Evolutionary conservation across 2,797 vertebrate species (phyloP), one percentile per base, ranked within the genome.

Genomic region (Chelon auratus): DNA sequence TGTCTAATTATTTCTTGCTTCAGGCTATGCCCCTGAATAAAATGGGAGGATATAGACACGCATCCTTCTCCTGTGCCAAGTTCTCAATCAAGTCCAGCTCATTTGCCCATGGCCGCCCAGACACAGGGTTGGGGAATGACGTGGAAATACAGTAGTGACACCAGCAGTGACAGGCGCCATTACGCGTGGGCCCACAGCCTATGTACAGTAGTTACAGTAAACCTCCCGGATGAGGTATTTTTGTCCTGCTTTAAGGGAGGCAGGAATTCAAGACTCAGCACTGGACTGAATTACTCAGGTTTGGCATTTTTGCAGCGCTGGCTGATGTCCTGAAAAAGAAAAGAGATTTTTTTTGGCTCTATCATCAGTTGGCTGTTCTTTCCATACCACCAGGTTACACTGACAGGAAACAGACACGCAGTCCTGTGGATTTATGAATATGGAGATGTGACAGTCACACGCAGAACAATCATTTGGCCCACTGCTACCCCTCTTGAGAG

Each of bases 381-480:
- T 71, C 66, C 71, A 53, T 72, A 77, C 63, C 72, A 69, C 75
- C 74, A 77, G 82, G 83, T 82, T 81, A 75, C 79, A 82, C 30
- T 79, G 68, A 84, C 74, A 74, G 67, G 48, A 62, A 63, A 78
- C 75, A 69, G 50, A 83, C 55, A 12, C 11, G 68, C 14, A 67
- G 42, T 68, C 62, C 54, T 63, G 70, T 68, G 72, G 78, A 77
- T 76, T 71, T 74, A 80, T 78, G 64, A 77, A 80, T 83, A 79
- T 78, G 73, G 62, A 85, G 66, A 86, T 65, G 64, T 81, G 82
- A 84, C 78, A 82, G 65, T 61, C 73, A 54, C 70, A 78, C 78
- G 72, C 2, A 66, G 39, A 85, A 65, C 72, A 86, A 68, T 85
- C 75, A 77, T 70, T 86, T 79, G 86, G 80, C 82, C 30, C 76